These are phyloP conservation scores for Rhinolophus sinicus DNA, from an alignment of 2,113 vertebrate genomes.

Conservation along the genomic window DNA sequence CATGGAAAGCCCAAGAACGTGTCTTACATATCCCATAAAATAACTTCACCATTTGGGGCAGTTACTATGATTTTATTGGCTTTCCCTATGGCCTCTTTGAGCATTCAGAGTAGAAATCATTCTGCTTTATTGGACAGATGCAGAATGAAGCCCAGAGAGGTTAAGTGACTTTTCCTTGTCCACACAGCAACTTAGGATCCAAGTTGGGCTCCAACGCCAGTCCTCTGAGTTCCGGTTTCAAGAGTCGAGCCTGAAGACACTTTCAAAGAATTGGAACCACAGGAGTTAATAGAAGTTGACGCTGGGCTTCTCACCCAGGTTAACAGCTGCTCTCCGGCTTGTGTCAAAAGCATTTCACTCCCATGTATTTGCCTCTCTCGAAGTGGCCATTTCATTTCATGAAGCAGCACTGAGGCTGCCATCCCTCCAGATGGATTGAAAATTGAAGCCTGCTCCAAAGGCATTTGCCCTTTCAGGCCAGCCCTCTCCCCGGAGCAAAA, in stretches of 20 bases:
- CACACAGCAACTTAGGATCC: neutral
- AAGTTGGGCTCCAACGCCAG: neutral
- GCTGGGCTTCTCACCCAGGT: neutral
- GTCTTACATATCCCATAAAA: neutral
- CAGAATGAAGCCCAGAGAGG: neutral
- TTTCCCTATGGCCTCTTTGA: neutral
- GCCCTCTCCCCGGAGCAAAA: neutral
- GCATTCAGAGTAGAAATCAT: neutral
- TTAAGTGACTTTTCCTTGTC: neutral
- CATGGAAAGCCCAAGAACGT: neutral
- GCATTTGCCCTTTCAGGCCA: neutral
- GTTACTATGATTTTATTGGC: neutral
- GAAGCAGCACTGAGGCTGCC: neutral
- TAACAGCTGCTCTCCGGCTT: neutral
- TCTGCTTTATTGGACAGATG: neutral
- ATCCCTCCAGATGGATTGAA: conserved; percentile 23
- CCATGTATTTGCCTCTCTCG: neutral
- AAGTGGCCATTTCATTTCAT: neutral
- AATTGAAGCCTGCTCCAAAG: conserved; percentile 6
- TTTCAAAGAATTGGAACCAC: neutral
- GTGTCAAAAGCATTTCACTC: neutral
- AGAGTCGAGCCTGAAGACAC: neutral
- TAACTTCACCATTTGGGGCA: neutral
- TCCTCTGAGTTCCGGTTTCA: neutral
- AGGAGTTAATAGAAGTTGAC: neutral